Base-by-base conservation (phyloP, 2,113 vertebrate species). In the Ochotona princeps region DNA sequence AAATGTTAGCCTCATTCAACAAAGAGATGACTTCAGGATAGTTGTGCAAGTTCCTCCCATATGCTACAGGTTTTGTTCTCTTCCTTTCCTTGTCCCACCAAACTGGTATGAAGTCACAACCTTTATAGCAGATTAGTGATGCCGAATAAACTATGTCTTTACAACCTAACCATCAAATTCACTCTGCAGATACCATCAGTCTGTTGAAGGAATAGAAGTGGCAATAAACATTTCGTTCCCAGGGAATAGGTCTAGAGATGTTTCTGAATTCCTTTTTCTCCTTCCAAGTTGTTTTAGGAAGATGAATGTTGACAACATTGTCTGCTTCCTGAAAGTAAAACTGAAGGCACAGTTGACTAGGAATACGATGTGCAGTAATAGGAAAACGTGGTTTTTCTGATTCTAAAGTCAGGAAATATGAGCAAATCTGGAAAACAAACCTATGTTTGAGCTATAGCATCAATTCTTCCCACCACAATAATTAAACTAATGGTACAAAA, bases 131-230 rank as follows among this genome's bases (percentile, higher is more conserved):
- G 11, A 63, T 61, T 17, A 83, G 11, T 2, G 21, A 63, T 81
- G 32, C 9, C 35, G 30, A 69, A 20, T 66, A 30, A 89, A 92
- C 23, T 28, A 44, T 73, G 78, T 83, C 49, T 93, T 89, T 70
- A 85, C 26, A 60, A 87, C 65, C 81, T 54, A 32, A 92, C 30
- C 63, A 67, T 75, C 26, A 0, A 3, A 73, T 54, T 1, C 25
- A 35, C 32, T 75, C 60, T 66, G 60, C 23, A 75, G 51, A 94
- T 8, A 69, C 12, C 15, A 25, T 85, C 66, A n/a, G n/a, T 44
- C 76, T 94, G 65, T 23, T 66, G 70, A 90, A 89, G 80, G 72
- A 94, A 47, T 25, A 60, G 67, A 47, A 67, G 17, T 13, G 6
- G 63, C 21, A 70, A 44, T 35, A 32, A 93, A 75, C 8, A 38